Evolutionary conservation across 2,888 invertebrate genomes (phyloP), one percentile per base, ranked within the genome.

Genomic region (Lottia gigantea): DNA sequence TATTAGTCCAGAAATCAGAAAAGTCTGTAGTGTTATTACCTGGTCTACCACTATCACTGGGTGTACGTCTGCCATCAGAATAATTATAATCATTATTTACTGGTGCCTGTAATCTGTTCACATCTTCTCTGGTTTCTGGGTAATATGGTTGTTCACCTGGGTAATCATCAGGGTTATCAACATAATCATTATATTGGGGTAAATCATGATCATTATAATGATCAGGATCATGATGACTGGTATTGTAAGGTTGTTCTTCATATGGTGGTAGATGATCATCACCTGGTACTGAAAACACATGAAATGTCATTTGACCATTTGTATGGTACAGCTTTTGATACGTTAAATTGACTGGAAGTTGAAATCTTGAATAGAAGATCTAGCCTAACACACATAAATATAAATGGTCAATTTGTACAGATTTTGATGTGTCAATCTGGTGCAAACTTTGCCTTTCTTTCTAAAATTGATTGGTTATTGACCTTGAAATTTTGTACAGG

Each of bases 41-140:
- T n/a, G 71, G 68, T 49, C 76, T 67, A 25, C 78, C 75, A 63
- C 73, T 74, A 8, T 76, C 71, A 25, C 83, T 81, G 0, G 84
- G 83, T 14, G 84, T 78, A 47, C 73, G 67, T 11, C 77, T 68
- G 25, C 80, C 80, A 65, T 83, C 82, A 15, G 81, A 80, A 46
- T 73, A 74, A 55, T 55, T 23, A 55, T 76, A 77, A 12, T 77
- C 78, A 61, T 77, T 64, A 40, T 4, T 3, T 16, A 45, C 65
- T 40, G 73, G 66, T 2, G 74, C 77, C 2, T 79, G 79, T 46
- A 75, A 64, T 14, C 78, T 73, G 11, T 73, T 73, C 16, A 75
- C 66, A 64, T 75, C 71, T 40, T 78, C 77, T 8, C 79, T 79
- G 64, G 78, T 71, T 45, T 77, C 79, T n/a, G 74, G 74, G 66